These are phyloP conservation scores for Conops quadrifasciatus DNA, from an alignment of 2,888 invertebrate species.

Conservation along the genomic window DNA sequence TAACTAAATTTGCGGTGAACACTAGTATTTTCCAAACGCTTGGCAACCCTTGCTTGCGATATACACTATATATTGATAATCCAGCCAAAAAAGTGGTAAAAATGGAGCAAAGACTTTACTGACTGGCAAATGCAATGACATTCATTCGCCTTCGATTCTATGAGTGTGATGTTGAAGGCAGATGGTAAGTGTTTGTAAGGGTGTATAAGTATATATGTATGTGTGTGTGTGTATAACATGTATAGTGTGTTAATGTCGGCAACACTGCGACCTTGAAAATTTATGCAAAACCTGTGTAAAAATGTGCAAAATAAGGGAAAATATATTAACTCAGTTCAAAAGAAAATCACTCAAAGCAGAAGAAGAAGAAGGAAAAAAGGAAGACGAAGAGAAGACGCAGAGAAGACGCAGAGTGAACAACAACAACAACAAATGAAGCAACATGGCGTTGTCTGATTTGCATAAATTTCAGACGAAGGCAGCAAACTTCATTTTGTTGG, in stretches of 20 bases:
- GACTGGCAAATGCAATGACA: no score
- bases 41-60: no score
- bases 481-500: constrained; percentile 40
- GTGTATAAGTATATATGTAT: neutral
- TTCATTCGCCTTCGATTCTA: no score
- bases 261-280: constrained; percentile 61
- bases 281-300: constrained; percentile 62
- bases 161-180: no score
- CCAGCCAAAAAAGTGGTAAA: no score
- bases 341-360: constrained; percentile 17
- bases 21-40: no score
- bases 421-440: constrained; percentile 17
- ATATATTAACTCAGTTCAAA: constrained; percentile 6
- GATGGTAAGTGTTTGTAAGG: neutral
- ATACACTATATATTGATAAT: no score
- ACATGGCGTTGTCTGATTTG: constrained; percentile 48
- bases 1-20: no score
- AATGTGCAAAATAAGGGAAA: constrained; percentile 45
- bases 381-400: constrained; percentile 44
- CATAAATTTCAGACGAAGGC: constrained; percentile 53
- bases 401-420: constrained; percentile 5
- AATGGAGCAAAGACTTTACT: no score
- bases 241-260: constrained; percentile 59
- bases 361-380: constrained; percentile 35
- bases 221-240: constrained; percentile 32